Evolutionary conservation across 2,113 vertebrate genomes (phyloP), one percentile per base, ranked within the genome.

Genomic region (Bos taurus): DNA sequence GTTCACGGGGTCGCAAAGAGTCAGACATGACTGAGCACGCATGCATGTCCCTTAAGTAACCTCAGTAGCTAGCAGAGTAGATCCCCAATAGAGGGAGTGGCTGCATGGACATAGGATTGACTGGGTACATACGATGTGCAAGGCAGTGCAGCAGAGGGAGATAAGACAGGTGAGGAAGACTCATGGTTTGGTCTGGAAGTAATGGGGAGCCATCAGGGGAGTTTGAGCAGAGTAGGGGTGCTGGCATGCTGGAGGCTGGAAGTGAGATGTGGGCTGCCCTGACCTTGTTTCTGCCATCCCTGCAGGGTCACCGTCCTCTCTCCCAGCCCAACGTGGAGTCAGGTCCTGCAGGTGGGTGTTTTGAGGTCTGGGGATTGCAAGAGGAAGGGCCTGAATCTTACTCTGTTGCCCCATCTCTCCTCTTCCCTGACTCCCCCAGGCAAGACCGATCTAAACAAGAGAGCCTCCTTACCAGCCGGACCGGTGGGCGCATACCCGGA

Each of bases 391-490:
- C 23, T 64, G 46, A 64, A 30, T 28, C 74, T 90, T 30, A 85
- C n/a, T 5, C 50, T 36, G 1, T 71, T 36, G 1, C 33, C 30
- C 23, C 67, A 26, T 81, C 57, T 89, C 13, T 71, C 50, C 71
- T 87, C 6, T 54, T n/a, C n/a, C 77, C 46, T 43, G 16, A 78
- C 33, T 23, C 33, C 82, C 23, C 36, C 50, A 98, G 98, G 84
- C 83, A 83, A 67, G 6, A 21, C 52, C 0, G 91, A 96, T 46
- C 43, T 67, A 81, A 91, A 97, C 60, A 98, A 96, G 89, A 95
- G 98, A 81, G 91, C 97, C 28, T 98, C 98, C 48, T 74, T 98
- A n/a, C 98, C 98, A 1, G 43, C 64, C 1, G 83, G 67, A 28
- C 80, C 84, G 3, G 46, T 48, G 50, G 88, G 23, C 60, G 1